Evolutionary conservation across 2,797 vertebrate species (phyloP).

Genomic region (Pampus argenteus): DNA sequence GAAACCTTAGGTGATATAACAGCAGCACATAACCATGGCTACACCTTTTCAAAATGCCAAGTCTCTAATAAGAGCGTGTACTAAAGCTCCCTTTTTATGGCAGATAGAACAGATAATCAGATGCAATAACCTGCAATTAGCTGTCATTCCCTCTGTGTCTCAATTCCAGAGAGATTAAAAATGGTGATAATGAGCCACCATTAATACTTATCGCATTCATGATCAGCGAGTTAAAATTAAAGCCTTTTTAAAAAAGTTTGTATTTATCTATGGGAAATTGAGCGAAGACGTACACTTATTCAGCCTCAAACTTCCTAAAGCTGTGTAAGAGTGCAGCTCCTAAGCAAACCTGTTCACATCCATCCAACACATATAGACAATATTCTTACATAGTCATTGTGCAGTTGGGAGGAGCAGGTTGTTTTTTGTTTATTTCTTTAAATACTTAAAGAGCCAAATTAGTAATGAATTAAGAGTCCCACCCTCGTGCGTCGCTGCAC

Average conservation of each 20-base stretch:
- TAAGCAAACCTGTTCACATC: not conserved
- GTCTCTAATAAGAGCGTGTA: conserved; percentile 58
- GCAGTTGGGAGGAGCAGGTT: not conserved
- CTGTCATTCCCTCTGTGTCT: conserved; percentile 70
- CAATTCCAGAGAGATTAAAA: conserved; percentile 69
- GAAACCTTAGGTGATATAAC: conserved; percentile 58
- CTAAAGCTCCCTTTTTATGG: conserved; percentile 64
- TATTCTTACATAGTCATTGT: conserved; percentile 7
- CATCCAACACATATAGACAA: conserved; percentile 6
- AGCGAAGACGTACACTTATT: conserved; percentile 6
- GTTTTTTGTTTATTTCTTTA: not conserved
- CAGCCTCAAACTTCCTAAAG: not conserved
- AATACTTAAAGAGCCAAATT: not conserved
- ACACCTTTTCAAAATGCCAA: conserved; percentile 70
- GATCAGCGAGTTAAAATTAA: conserved; percentile 60
- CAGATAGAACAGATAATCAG: conserved; percentile 62
- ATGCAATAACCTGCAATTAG: conserved; percentile 69
- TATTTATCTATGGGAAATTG: conserved; percentile 36
- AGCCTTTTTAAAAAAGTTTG: conserved; percentile 22
- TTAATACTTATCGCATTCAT: conserved; percentile 68
- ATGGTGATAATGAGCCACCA: conserved; percentile 68
- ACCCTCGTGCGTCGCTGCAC: not conserved
- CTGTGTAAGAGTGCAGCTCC: not conserved
- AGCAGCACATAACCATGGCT: conserved; percentile 59
- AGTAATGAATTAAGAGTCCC: not conserved